Base-by-base conservation (phyloP, 30 jellyfish, hydroid and myxozoan species). In the Pseudorhiza aurosa region DNA sequence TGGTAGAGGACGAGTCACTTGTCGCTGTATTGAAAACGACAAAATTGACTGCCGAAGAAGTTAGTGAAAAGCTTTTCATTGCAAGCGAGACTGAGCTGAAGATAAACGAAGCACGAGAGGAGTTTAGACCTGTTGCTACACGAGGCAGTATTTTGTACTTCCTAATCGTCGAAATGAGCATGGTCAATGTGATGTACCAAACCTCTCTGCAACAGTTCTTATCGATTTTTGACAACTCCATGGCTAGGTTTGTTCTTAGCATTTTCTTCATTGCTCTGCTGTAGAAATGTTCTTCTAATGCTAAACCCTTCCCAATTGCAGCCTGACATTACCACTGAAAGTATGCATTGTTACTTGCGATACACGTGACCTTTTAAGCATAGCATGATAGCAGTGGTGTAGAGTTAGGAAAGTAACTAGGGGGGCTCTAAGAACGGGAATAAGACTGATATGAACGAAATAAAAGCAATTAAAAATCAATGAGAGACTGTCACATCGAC, bases 131-230 rank as follows among this genome's bases (percentile, higher is more conserved):
- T 17, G 98, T 91, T 40, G 98, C 98, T 31, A 81, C 98, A 6
- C 87, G 96, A 15, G 98, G 98, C 69, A 91, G 98, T 65, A 91
- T 91, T 33, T 35, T 91, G 62, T 91, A 91, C 77, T 91, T 91
- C 84, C 72, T 91, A 64, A 85, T 91, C 51, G 98, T 91, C n/a
- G 98, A 91, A 62, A 91, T 91, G 98, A 84, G 98, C 86, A 91
- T 91, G 91, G 98, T 91, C 57, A 91, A 91, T 59, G 83, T 77
- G 58, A 91, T 91, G 98, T 91, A 91, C 64, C 98, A 91, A 70
- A 83, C 95, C 6, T 75, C 98, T n/a, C 55, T 91, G 71, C 98
- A 91, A 79, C 98, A 91, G 87, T 91, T 91, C 85, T 50, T 91
- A 50, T 29, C 82, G 9, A 19, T 91, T 28, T 91, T 91, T 76